Percentiles rank a stretch among this genome's conserved stretches.
phyloP scores from a whole-genome alignment of 2,113 vertebrate genomes.

The Pithys albifrons region DNA sequence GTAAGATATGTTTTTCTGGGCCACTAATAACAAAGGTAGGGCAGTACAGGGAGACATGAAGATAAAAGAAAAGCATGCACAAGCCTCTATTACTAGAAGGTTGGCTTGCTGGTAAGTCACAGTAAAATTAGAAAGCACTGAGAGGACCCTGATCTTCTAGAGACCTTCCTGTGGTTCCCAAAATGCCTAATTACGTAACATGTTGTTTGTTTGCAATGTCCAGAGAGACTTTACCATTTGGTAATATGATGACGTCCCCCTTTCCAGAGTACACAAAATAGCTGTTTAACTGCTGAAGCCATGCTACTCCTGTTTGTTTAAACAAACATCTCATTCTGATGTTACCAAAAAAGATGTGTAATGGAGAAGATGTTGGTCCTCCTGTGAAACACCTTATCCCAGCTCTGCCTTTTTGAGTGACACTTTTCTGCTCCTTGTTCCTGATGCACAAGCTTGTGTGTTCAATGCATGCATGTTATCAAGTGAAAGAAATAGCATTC shows the following conservation, averaged over 20 bases:
- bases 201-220: slow-evolving; percentile 6
- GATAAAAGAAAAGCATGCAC: background rate
- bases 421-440: background rate
- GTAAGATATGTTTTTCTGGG: background rate
- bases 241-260: slow-evolving; percentile 16
- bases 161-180: slow-evolving; percentile 6
- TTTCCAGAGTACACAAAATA: background rate
- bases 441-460: background rate
- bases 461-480: background rate
- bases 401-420: background rate
- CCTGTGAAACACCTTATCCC: background rate
- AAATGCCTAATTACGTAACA: background rate
- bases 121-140: background rate
- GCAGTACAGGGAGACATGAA: background rate
- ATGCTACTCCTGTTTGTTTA: background rate
- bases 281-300: background rate
- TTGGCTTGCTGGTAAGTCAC: background rate
- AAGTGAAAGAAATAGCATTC: background rate
- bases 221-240: background rate
- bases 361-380: background rate
- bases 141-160: slow-evolving; percentile 3
- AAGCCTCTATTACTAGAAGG: background rate
- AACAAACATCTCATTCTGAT: background rate
- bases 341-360: background rate
- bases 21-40: background rate